phyloP scores from a whole-genome alignment of 2,888 invertebrate species.

The Caenorhabditis panamensis region DNA sequence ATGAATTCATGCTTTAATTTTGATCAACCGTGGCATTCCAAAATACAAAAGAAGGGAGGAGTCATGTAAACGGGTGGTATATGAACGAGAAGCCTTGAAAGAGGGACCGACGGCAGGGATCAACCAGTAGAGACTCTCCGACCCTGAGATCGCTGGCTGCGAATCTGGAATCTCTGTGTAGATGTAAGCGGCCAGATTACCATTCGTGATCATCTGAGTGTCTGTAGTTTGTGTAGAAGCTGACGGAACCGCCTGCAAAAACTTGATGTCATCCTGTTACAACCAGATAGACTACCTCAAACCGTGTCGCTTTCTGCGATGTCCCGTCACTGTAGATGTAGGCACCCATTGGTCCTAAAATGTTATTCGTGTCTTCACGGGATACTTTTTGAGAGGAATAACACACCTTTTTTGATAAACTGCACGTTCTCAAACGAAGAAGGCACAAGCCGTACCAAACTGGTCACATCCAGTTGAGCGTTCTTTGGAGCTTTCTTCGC shows the following conservation, averaged over 20 bases:
- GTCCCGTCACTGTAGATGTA: conserved; percentile 47
- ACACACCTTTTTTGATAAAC: conserved; percentile 49
- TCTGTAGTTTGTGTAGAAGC: conserved; percentile 21
- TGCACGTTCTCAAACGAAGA: conserved; percentile 51
- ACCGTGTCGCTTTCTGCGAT: conserved; percentile 7
- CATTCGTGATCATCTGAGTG: conserved; percentile 46
- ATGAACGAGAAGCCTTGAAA: not conserved
- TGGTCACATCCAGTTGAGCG: conserved; percentile 57
- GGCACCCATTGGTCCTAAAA: conserved; percentile 46
- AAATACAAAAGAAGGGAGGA: conserved; percentile 51
- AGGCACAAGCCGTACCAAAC: conserved; percentile 45
- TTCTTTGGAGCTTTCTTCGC: conserved; percentile 51
- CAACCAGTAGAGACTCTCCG: conserved; percentile 47
- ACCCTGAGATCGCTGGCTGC: conserved; percentile 4
- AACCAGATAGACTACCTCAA: conserved; percentile 17
- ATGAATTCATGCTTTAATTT: conserved; percentile 21
- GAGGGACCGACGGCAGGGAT: conserved; percentile 32
- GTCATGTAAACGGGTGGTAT: conserved; percentile 52
- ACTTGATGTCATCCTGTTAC: not conserved
- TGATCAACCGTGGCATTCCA: conserved; percentile 54
- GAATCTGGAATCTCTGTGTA: conserved; percentile 44
- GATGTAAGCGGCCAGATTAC: conserved; percentile 54
- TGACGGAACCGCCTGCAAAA: conserved; percentile 31
- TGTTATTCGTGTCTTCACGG: too few relatives aligned
- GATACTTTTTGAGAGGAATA: not conserved